Percentiles rank a stretch among this genome's conserved stretches.
These are phyloP conservation scores for Steinernema carpocapsae DNA, from an alignment of 2,888 invertebrate species.

Conservation along the genomic window DNA sequence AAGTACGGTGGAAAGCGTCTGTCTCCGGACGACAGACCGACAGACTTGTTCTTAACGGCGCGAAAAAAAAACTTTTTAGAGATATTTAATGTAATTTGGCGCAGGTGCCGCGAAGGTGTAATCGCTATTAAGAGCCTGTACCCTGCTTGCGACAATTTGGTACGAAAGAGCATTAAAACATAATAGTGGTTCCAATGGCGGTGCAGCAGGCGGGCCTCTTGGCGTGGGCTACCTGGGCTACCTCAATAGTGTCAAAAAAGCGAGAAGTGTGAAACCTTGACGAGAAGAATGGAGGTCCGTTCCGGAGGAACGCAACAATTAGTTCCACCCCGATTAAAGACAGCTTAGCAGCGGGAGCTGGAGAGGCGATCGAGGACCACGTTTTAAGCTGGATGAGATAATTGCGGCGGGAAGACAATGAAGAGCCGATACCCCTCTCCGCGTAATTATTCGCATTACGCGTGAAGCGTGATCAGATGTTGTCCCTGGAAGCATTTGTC, in stretches of 20 bases:
- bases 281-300: background rate
- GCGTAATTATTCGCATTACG: constrained; percentile 30
- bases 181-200: too few relatives aligned
- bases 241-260: too few relatives aligned
- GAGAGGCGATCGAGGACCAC: constrained; percentile 13
- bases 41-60: background rate
- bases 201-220: too few relatives aligned
- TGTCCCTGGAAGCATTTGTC: constrained; percentile 19
- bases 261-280: too few relatives aligned
- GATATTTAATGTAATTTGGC: constrained; percentile 2
- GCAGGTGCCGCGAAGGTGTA: constrained; percentile 6
- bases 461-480: constrained; percentile 11
- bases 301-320: constrained; percentile 16
- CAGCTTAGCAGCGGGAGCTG: background rate
- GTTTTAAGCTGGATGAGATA: constrained; percentile 8
- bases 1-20: background rate
- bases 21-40: background rate
- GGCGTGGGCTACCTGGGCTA: too few relatives aligned
- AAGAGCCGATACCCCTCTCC: background rate
- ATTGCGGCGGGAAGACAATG: constrained; percentile 26
- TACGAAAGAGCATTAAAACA: background rate
- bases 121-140: constrained; percentile 25
- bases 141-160: constrained; percentile 6
- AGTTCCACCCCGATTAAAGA: background rate
- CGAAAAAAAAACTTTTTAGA: background rate